A percentile compares a stretch with the other conserved stretches of the same genome.
These are phyloP conservation scores for honey bee (Apis mellifera) DNA, from an alignment of 1,140 invertebrate species.

Conservation along the genomic window DNA sequence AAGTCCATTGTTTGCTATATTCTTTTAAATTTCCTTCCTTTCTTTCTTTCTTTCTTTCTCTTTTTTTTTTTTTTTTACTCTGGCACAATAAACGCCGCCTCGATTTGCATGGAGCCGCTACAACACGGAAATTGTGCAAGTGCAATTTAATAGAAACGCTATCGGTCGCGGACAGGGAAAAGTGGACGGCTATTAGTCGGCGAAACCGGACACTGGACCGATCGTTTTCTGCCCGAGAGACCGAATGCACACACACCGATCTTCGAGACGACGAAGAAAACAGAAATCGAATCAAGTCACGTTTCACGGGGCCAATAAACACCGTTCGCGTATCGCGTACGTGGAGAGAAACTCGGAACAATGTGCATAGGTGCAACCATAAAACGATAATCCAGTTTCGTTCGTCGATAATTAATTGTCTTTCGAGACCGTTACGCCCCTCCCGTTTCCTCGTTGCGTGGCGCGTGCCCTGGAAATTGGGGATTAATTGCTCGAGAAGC, in stretches of 20 bases:
- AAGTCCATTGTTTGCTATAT: background rate
- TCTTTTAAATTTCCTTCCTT: too few relatives aligned
- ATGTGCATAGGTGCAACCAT: constrained; percentile 21
- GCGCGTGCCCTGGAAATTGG: constrained; percentile 42
- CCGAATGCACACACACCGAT: constrained; percentile 1
- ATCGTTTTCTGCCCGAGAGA: constrained; percentile 18
- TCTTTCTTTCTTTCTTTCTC: too few relatives aligned
- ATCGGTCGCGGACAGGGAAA: constrained; percentile 25
- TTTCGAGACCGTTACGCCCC: background rate
- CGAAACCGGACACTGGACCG: constrained; percentile 34
- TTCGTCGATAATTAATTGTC: background rate
- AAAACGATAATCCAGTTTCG: constrained; percentile 2
- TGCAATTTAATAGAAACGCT: constrained; percentile 31
- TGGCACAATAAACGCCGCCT: background rate
- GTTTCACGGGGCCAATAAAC: constrained; percentile 43
- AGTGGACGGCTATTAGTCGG: constrained; percentile 6
- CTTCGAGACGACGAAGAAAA: constrained; percentile 26
- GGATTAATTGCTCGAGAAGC: constrained; percentile 20
- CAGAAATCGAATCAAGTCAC: constrained; percentile 41
- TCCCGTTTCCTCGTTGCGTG: background rate
- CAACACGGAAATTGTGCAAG: constrained; percentile 38
- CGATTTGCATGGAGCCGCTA: background rate
- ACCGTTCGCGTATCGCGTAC: background rate
- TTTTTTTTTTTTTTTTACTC: background rate
- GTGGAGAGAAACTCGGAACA: constrained; percentile 6